Evolutionary conservation across 2,797 vertebrate species (phyloP).

Genomic region (Atherinosoma microstoma): DNA sequence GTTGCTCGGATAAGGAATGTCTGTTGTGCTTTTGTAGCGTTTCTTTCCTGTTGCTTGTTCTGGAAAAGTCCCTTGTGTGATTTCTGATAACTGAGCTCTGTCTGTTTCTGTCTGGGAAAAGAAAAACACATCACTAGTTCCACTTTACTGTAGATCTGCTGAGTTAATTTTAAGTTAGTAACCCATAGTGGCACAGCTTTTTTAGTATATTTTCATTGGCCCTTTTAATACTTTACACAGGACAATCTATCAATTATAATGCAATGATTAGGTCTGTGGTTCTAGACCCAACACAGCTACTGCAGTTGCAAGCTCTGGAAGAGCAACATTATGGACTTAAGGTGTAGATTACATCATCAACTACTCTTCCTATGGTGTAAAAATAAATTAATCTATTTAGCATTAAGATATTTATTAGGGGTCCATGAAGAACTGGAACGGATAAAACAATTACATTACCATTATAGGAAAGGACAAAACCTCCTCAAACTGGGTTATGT

Average conservation of each 20-base stretch:
- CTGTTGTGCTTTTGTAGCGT: conserved; percentile 50
- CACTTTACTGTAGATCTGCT: not conserved
- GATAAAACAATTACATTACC: not conserved
- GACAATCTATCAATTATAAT: too few relatives aligned
- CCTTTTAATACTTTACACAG: too few relatives aligned
- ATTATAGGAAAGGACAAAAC: not conserved
- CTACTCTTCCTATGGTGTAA: too few relatives aligned
- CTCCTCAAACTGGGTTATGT: not conserved
- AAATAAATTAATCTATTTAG: too few relatives aligned
- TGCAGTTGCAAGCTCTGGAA: too few relatives aligned
- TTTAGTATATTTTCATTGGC: not conserved
- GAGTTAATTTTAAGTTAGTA: not conserved
- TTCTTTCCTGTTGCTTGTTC: conserved; percentile 7
- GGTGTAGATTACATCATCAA: too few relatives aligned
- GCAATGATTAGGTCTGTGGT: too few relatives aligned
- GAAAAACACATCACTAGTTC: not conserved
- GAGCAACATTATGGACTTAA: too few relatives aligned
- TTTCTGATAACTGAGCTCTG: not conserved
- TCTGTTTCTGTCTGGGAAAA: not conserved
- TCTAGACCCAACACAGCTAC: too few relatives aligned
- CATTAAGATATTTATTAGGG: not conserved
- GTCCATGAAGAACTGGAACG: not conserved
- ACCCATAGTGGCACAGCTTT: not conserved
- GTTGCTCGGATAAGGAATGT: conserved; percentile 32
- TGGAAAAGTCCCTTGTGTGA: not conserved